A percentile compares a stretch with the other conserved stretches of the same genome.
Conservation (phyloP, 1,140 invertebrate species). For the Cydia amplana region DNA sequence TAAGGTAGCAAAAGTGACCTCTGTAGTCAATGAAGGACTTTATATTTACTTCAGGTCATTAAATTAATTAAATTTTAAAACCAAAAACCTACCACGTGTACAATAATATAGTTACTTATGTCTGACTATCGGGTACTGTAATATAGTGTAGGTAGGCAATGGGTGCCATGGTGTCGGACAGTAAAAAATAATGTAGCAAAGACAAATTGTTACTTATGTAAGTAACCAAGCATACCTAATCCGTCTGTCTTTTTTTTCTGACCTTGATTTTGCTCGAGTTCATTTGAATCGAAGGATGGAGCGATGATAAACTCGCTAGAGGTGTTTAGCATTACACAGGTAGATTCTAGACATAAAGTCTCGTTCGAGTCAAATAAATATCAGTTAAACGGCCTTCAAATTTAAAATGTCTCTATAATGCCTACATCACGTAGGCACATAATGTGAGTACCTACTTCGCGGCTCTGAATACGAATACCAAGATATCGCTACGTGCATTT, state of each 20-base stretch:
- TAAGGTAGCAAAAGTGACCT: too few relatives aligned
- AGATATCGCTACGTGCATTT: constrained; percentile 61
- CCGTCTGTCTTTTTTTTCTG: constrained; percentile 21
- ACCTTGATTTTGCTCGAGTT: constrained; percentile 26
- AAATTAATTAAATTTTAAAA: too few relatives aligned
- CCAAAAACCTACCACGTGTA: too few relatives aligned
- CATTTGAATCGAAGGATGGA: constrained; percentile 21
- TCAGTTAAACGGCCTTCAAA: constrained; percentile 10
- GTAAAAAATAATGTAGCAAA: constrained; percentile 10
- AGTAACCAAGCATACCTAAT: constrained; percentile 22
- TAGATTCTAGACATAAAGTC: constrained; percentile 6
- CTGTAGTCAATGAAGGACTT: too few relatives aligned
- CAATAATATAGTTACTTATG: background rate
- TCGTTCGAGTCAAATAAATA: constrained; percentile 28
- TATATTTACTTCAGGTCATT: too few relatives aligned
- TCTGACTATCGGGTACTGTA: background rate
- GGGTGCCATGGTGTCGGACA: background rate
- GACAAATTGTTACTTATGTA: constrained; percentile 16
- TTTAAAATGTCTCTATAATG: constrained; percentile 8
- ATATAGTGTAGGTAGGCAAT: background rate
- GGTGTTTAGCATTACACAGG: constrained; percentile 18
- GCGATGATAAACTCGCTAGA: constrained; percentile 19
- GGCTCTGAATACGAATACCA: constrained; percentile 39
- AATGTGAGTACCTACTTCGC: constrained; percentile 23
- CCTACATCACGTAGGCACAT: constrained; percentile 27